Evolutionary conservation across 2,797 vertebrate species (phyloP).

Genomic region (Anableps anableps): DNA sequence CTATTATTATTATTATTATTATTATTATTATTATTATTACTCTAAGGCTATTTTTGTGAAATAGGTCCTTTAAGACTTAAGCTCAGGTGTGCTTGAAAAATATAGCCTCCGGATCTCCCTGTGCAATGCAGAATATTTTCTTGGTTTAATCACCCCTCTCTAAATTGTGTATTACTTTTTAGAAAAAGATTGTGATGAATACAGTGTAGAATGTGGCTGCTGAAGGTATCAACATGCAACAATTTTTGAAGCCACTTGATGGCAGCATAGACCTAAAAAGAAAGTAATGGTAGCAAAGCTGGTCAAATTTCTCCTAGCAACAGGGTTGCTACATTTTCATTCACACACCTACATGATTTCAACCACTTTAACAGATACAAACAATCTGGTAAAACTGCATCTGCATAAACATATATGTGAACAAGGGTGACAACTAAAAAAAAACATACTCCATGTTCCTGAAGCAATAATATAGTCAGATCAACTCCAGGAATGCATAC

Average conservation of each 20-base stretch:
- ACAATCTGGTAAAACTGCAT: constrained; percentile 59
- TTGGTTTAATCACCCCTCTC: neutral
- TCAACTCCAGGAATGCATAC: neutral
- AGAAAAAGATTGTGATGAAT: neutral
- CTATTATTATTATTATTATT: neutral
- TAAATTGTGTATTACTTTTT: neutral
- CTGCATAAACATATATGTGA: neutral
- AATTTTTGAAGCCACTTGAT: constrained; percentile 40
- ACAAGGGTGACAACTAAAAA: neutral
- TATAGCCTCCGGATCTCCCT: neutral
- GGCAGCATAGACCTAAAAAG: constrained; percentile 44
- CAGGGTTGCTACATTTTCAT: constrained; percentile 70
- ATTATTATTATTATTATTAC: neutral
- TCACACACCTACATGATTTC: constrained; percentile 70
- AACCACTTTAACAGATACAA: constrained; percentile 65
- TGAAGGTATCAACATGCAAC: neutral
- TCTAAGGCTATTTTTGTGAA: neutral
- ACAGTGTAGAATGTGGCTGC: too few relatives aligned
- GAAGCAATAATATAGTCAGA: neutral
- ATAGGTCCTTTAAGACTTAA: neutral
- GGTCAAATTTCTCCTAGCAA: constrained; percentile 75
- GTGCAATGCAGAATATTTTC: neutral
- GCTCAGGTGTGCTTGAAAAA: neutral
- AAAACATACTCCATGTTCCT: neutral
- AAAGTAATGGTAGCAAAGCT: neutral